These are phyloP conservation scores for Tethya wilhelma DNA, from an alignment of 37 sponge, comb jelly and placozoan genomes.

Conservation along the genomic window DNA sequence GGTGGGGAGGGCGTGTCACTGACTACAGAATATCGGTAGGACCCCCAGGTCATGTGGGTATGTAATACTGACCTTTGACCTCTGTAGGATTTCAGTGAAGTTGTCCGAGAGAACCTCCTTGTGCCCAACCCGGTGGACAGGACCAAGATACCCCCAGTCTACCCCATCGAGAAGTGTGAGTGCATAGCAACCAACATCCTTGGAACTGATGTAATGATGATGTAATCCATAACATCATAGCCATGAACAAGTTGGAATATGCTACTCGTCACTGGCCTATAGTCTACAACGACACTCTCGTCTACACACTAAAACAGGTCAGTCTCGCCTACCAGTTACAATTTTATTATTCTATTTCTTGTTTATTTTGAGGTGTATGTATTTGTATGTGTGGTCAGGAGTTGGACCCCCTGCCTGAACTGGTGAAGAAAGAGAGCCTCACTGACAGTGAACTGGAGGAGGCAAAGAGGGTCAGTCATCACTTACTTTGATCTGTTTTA, in stretches of 20 bases:
- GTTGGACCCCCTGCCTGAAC: slow-evolving; percentile 57
- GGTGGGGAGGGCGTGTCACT: slow-evolving; percentile 83
- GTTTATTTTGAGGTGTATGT: no score
- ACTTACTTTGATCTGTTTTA: slow-evolving; percentile 45
- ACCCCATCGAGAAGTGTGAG: slow-evolving; percentile 59
- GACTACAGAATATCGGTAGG: slow-evolving; percentile 89
- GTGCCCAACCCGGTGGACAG: slow-evolving; percentile 59
- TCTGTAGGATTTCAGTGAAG: slow-evolving; percentile 78
- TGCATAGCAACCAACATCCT: not conserved
- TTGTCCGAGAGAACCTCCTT: slow-evolving; percentile 61
- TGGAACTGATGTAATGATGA: not conserved
- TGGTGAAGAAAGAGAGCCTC: slow-evolving; percentile 22
- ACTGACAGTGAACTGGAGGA: slow-evolving; percentile 61
- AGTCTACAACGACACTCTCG: slow-evolving; percentile 69
- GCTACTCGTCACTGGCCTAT: slow-evolving; percentile 83
- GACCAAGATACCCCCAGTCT: slow-evolving; percentile 56
- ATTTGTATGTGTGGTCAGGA: no score
- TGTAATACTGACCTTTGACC: not conserved
- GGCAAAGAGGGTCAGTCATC: slow-evolving; percentile 40
- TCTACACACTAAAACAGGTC: slow-evolving; percentile 71
- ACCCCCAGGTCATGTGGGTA: not conserved
- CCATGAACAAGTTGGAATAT: slow-evolving; percentile 58
- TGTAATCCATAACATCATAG: slow-evolving; percentile 20
- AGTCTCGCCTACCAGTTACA: no score
- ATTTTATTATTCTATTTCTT: no score